phyloP scores from a whole-genome alignment of 1,140 invertebrate species.

The Ceratina japonica region DNA sequence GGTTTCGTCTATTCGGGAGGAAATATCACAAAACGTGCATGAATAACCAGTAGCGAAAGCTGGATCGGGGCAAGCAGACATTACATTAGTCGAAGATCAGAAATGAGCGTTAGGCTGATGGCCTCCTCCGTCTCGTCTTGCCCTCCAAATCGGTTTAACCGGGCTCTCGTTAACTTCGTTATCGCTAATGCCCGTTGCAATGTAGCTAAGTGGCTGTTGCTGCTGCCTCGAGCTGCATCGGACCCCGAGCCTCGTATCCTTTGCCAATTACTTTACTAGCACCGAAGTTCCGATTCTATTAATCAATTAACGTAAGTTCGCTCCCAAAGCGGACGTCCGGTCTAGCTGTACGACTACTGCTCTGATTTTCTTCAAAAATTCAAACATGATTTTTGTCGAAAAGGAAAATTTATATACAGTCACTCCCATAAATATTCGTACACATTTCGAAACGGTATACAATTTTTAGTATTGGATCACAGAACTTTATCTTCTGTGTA shows the following conservation, averaged over 20 bases:
- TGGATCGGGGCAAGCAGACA: slow-evolving; percentile 31
- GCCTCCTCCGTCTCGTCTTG: slow-evolving; percentile 43
- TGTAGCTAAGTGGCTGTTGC: slow-evolving; percentile 76
- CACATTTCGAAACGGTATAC: too few relatives aligned
- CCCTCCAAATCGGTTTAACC: slow-evolving; percentile 71
- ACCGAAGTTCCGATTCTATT: slow-evolving; percentile 59
- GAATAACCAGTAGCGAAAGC: slow-evolving; percentile 24
- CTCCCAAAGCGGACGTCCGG: slow-evolving; percentile 16
- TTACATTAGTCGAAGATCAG: slow-evolving; percentile 65
- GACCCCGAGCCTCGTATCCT: slow-evolving; percentile 67
- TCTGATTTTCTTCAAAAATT: neutral
- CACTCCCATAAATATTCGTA: too few relatives aligned
- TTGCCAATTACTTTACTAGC: slow-evolving; percentile 72
- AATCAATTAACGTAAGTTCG: slow-evolving; percentile 61
- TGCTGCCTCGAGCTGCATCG: slow-evolving; percentile 70
- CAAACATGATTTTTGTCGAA: too few relatives aligned
- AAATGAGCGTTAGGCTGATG: slow-evolving; percentile 53
- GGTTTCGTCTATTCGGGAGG: neutral
- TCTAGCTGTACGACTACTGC: neutral
- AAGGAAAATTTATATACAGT: too few relatives aligned
- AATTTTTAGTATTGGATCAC: too few relatives aligned
- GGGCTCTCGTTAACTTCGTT: slow-evolving; percentile 75
- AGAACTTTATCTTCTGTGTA: too few relatives aligned
- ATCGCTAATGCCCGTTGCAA: slow-evolving; percentile 75
- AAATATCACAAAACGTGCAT: slow-evolving; percentile 12